A percentile compares a stretch with the other conserved stretches of the same genome.
phyloP scores from a whole-genome alignment of 2,888 invertebrate genomes.

The Tenthredo livida region DNA sequence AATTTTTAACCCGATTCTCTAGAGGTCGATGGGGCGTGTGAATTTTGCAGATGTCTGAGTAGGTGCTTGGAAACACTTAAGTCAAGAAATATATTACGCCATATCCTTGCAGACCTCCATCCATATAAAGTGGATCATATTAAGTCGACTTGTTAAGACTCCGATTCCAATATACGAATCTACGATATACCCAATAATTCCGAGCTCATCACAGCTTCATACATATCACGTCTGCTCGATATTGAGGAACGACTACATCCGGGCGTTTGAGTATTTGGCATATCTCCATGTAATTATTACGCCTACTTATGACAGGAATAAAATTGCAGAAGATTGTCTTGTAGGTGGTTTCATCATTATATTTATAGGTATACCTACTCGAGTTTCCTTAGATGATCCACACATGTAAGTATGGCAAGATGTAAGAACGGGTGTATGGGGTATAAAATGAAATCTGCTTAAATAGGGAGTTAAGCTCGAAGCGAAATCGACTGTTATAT shows the following conservation, averaged over 20 bases:
- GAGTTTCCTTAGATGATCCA: neutral
- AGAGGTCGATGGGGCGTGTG: neutral
- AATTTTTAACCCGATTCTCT: neutral
- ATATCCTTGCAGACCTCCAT: neutral
- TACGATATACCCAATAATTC: slow-evolving; percentile 4
- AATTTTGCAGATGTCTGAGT: slow-evolving; percentile 30
- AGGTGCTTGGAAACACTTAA: slow-evolving; percentile 19
- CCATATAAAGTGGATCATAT: slow-evolving; percentile 27
- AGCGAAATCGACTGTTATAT: slow-evolving; percentile 52
- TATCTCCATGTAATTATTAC: neutral
- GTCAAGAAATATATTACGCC: slow-evolving; percentile 31
- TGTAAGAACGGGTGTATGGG: neutral
- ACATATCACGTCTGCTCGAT: neutral
- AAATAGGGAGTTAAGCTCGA: slow-evolving; percentile 48
- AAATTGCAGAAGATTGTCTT: neutral
- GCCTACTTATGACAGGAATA: neutral
- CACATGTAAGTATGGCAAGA: neutral
- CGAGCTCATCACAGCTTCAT: neutral
- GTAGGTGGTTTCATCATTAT: neutral
- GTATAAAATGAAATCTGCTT: slow-evolving; percentile 49
- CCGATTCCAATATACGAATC: slow-evolving; percentile 17
- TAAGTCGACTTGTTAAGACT: slow-evolving; percentile 24
- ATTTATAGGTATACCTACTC: neutral
- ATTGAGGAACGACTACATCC: neutral
- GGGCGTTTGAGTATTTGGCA: neutral